These are phyloP conservation scores for Mycalesis mineus DNA, from an alignment of 2,888 invertebrate genomes.

Conservation along the genomic window DNA sequence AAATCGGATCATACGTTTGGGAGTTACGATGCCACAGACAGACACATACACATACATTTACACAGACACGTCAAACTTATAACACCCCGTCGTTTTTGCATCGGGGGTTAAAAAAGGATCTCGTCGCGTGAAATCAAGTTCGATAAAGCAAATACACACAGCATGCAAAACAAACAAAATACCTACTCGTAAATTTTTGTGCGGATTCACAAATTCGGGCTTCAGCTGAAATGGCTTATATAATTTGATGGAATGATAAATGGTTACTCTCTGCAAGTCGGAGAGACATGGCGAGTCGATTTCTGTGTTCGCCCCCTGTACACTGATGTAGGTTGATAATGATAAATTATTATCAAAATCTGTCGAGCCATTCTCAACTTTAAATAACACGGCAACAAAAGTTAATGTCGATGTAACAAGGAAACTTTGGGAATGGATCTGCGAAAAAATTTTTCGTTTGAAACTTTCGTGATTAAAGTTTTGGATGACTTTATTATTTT, in stretches of 20 bases:
- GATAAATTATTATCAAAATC: constrained; percentile 22
- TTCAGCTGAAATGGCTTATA: constrained; percentile 24
- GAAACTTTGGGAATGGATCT: not conserved
- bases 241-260: constrained; percentile 29
- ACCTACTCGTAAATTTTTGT: constrained; percentile 13
- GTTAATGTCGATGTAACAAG: not conserved
- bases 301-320: constrained; percentile 23
- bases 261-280: constrained; percentile 21
- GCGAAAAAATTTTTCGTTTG: constrained; percentile 11
- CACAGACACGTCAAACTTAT: no score
- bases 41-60: no score
- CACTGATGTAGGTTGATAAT: constrained; percentile 26
- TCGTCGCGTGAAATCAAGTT: no score
- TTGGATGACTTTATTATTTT: not conserved
- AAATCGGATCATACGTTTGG: no score
- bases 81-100: no score
- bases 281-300: constrained; percentile 16
- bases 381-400: not conserved
- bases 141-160: constrained; percentile 11
- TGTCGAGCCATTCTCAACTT: constrained; percentile 9
- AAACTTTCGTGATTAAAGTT: constrained; percentile 18
- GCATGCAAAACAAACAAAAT: constrained; percentile 11
- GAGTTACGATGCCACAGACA: no score
- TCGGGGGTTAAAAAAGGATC: no score
- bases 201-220: constrained; percentile 17